Percentiles rank a stretch among this genome's conserved stretches.
phyloP scores from a whole-genome alignment of 2,888 invertebrate genomes.

The Marronus borbonicus region DNA sequence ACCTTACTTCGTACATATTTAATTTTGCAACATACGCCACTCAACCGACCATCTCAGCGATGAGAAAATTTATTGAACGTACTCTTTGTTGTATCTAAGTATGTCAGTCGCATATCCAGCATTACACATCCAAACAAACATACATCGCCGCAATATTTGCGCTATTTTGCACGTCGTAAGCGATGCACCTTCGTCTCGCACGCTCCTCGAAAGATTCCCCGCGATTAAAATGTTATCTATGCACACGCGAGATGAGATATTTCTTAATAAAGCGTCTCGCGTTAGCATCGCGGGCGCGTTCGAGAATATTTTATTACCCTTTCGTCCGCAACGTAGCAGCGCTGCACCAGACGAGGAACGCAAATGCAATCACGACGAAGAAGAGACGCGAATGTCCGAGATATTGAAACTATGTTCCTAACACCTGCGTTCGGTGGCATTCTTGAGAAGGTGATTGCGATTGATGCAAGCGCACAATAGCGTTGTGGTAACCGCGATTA shows the following conservation, averaged over 20 bases:
- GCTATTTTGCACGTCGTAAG: neutral
- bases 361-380: neutral
- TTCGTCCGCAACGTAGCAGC: neutral
- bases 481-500: slow-evolving; percentile 1
- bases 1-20: slow-evolving; percentile 37
- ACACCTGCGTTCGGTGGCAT: no score
- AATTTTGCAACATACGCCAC: slow-evolving; percentile 44
- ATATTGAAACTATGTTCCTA: neutral
- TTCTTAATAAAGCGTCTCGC: slow-evolving; percentile 18
- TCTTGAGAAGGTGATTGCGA: slow-evolving; percentile 1
- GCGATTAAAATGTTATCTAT: slow-evolving; percentile 32
- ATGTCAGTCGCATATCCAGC: slow-evolving; percentile 32
- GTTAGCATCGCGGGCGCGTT: neutral
- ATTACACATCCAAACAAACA: no score
- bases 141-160: no score
- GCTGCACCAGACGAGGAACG: neutral
- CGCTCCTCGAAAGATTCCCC: slow-evolving; percentile 34
- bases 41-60: neutral
- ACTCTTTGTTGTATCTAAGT: slow-evolving; percentile 52
- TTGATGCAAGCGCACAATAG: slow-evolving; percentile 3
- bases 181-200: neutral
- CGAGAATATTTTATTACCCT: neutral
- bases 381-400: neutral
- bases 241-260: slow-evolving; percentile 25
- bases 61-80: slow-evolving; percentile 41